Percentiles rank a stretch among this genome's conserved stretches.
These are phyloP conservation scores for Monarcha castaneiventris DNA, from an alignment of 2,113 vertebrate genomes.

Conservation along the genomic window DNA sequence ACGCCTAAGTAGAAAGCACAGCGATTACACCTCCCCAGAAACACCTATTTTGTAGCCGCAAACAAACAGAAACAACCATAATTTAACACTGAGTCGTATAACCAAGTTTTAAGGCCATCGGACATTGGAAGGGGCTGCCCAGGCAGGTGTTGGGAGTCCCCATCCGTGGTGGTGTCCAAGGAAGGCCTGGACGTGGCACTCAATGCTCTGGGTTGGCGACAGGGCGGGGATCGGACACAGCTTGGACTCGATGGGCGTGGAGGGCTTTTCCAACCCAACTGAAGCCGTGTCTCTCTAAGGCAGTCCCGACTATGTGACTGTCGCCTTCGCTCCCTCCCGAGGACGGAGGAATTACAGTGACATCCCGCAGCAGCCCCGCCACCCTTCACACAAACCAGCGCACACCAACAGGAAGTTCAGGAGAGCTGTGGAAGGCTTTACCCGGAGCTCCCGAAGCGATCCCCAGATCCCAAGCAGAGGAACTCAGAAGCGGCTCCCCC, in stretches of 20 bases:
- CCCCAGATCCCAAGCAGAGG: too few relatives aligned
- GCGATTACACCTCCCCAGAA: background rate
- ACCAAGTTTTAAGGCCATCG: background rate
- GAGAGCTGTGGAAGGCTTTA: background rate
- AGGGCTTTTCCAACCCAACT: background rate
- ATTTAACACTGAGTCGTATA: background rate
- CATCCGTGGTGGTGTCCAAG: accelerated
- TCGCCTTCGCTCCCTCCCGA: background rate
- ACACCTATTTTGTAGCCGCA: background rate
- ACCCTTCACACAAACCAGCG: background rate
- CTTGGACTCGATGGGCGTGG: accelerated
- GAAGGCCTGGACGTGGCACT: background rate
- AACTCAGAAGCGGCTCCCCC: background rate
- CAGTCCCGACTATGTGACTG: background rate
- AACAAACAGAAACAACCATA: background rate
- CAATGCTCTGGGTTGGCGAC: background rate
- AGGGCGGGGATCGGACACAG: background rate
- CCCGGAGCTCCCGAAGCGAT: background rate
- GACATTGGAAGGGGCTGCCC: accelerated
- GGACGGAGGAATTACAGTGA: background rate
- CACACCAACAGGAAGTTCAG: background rate
- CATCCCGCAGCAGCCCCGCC: background rate
- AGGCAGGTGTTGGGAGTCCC: too few relatives aligned
- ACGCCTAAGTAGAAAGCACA: background rate
- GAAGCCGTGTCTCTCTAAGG: background rate